These are phyloP conservation scores for Drosophila funebris DNA, from an alignment of 1,140 invertebrate genomes.

Conservation along the genomic window DNA sequence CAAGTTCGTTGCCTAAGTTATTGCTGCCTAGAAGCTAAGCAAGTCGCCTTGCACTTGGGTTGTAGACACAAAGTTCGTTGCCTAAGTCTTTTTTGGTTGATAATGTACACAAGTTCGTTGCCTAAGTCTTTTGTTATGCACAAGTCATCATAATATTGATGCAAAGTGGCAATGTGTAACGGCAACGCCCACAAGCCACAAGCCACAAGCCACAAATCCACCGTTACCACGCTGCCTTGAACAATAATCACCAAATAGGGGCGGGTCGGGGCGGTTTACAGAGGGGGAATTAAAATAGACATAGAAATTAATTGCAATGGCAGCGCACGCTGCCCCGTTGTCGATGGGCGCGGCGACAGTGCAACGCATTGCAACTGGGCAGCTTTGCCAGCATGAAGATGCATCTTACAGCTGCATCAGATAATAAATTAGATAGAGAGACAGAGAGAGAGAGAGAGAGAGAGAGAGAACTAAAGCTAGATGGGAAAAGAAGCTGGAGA, in stretches of 20 bases:
- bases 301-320: slow-evolving; percentile 73
- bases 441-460: neutral
- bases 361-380: slow-evolving; percentile 44
- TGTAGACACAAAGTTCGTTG: no score
- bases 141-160: slow-evolving; percentile 25
- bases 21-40: slow-evolving; percentile 11
- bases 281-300: slow-evolving; percentile 60
- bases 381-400: slow-evolving; percentile 43
- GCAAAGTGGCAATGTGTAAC: slow-evolving; percentile 13
- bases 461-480: neutral
- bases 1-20: slow-evolving; percentile 66
- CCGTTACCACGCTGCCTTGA: slow-evolving; percentile 22
- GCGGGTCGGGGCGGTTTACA: neutral
- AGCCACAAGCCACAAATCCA: neutral
- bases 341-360: slow-evolving; percentile 31
- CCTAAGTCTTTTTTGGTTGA: neutral
- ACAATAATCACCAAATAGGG: slow-evolving; percentile 46
- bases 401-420: slow-evolving; percentile 56
- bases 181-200: neutral
- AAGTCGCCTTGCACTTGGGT: no score
- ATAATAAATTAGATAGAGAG: slow-evolving; percentile 61
- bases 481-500: neutral
- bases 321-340: slow-evolving; percentile 22
- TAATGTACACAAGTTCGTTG: slow-evolving; percentile 35
- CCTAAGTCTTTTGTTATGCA: slow-evolving; percentile 4